Evolutionary conservation across 2,888 invertebrate species (phyloP).

Genomic region (Rhogogaster chlorosoma): DNA sequence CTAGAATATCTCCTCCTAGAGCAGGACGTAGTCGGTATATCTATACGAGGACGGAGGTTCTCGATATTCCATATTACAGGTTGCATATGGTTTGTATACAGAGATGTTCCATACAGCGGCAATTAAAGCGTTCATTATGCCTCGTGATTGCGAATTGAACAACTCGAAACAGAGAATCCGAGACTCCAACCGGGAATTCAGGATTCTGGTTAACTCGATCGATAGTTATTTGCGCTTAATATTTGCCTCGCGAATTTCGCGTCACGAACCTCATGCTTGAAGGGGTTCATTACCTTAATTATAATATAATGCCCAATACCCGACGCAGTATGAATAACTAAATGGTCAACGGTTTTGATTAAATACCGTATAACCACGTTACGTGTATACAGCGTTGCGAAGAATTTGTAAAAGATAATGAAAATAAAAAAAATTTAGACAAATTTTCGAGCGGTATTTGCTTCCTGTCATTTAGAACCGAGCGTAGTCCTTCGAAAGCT

Average conservation of each 20-base stretch:
- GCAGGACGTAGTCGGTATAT: background rate
- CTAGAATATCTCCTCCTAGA: background rate
- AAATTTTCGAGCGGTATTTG: too few relatives aligned
- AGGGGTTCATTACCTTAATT: constrained; percentile 16
- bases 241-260: background rate
- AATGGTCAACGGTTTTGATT: background rate
- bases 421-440: too few relatives aligned
- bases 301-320: background rate
- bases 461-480: too few relatives aligned
- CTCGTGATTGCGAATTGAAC: constrained; percentile 28
- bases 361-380: background rate
- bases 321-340: background rate
- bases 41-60: background rate
- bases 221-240: constrained; percentile 2
- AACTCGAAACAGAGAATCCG: constrained; percentile 3
- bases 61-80: constrained; percentile 4
- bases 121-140: constrained; percentile 30
- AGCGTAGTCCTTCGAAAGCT: too few relatives aligned
- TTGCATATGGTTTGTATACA: background rate
- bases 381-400: background rate
- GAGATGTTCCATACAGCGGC: background rate
- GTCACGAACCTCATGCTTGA: background rate
- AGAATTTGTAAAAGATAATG: background rate
- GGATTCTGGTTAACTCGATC: constrained; percentile 13
- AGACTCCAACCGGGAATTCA: background rate